Conservation (phyloP, 2,797 vertebrate genomes). For the Micromesistius poutassou region DNA sequence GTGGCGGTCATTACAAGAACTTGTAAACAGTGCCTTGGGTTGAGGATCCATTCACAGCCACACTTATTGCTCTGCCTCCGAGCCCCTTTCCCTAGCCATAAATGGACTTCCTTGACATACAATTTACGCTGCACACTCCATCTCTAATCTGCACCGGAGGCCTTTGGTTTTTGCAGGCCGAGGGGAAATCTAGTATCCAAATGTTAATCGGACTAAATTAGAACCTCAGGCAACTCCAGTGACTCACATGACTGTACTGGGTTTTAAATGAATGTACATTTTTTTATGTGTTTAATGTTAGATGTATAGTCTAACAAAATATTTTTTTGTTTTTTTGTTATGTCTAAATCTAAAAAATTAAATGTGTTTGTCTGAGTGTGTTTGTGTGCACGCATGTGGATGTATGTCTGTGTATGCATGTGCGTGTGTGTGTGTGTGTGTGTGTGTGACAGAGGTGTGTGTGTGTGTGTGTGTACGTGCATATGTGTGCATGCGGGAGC, state of each 20-base stretch:
- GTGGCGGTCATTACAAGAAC: constrained; percentile 36
- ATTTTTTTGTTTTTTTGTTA: neutral
- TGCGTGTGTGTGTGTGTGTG: too few species aligned
- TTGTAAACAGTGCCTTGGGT: constrained; percentile 58
- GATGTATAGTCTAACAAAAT: neutral
- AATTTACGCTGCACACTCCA: constrained; percentile 59
- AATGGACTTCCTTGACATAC: constrained; percentile 64
- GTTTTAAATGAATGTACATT: neutral
- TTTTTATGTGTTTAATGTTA: neutral
- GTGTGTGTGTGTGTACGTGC: too few species aligned
- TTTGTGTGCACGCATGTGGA: too few species aligned
- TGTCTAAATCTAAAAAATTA: neutral
- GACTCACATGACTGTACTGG: neutral
- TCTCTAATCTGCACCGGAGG: constrained; percentile 65
- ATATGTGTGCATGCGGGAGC: neutral
- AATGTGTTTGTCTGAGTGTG: constrained; percentile 3
- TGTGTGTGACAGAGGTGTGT: too few species aligned
- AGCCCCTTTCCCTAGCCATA: constrained; percentile 41
- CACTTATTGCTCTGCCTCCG: constrained; percentile 40
- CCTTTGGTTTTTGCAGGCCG: constrained; percentile 53
- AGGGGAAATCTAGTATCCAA: constrained; percentile 67
- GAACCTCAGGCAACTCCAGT: constrained; percentile 34
- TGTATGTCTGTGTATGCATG: constrained; percentile 10
- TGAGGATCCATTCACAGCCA: constrained; percentile 56
- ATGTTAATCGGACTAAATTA: constrained; percentile 69